A percentile compares a stretch with the other conserved stretches of the same genome.
These are phyloP conservation scores for Myripristis murdjan DNA, from an alignment of 2,797 vertebrate species.

Conservation along the genomic window DNA sequence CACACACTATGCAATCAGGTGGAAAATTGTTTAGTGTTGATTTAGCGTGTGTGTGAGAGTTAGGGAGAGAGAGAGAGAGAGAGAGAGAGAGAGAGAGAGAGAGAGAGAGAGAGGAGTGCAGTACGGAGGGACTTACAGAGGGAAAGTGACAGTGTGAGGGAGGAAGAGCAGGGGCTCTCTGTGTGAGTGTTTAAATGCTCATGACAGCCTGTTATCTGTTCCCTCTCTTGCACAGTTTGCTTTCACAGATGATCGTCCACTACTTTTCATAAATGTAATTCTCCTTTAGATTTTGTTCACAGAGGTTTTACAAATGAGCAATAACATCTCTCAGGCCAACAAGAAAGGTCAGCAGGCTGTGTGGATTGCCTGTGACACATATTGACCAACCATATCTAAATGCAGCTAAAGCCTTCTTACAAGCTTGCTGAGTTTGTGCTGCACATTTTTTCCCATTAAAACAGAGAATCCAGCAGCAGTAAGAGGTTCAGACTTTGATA, in stretches of 20 bases:
- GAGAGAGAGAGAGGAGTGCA: too few species aligned
- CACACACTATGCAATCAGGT: slow-evolving; percentile 50
- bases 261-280: slow-evolving; percentile 22
- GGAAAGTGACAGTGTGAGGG: slow-evolving; percentile 22
- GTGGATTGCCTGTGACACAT: slow-evolving; percentile 5
- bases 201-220: slow-evolving; percentile 61
- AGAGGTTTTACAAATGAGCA: slow-evolving; percentile 15
- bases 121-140: too few species aligned
- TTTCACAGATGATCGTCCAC: slow-evolving; percentile 30
- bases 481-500: background rate
- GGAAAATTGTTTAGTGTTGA: slow-evolving; percentile 68
- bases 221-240: slow-evolving; percentile 35
- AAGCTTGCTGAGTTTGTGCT: background rate
- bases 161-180: slow-evolving; percentile 23
- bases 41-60: slow-evolving; percentile 37
- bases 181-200: slow-evolving; percentile 47
- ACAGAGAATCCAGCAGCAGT: background rate
- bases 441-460: background rate
- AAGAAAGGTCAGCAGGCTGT: background rate
- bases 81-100: slow-evolving; percentile 13
- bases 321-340: slow-evolving; percentile 8
- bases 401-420: background rate
- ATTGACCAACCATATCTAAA: background rate
- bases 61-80: slow-evolving; percentile 33
- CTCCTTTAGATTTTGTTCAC: slow-evolving; percentile 21